These are phyloP conservation scores for Cecidostiba fungosa DNA, from an alignment of 2,888 invertebrate species.

Conservation along the genomic window DNA sequence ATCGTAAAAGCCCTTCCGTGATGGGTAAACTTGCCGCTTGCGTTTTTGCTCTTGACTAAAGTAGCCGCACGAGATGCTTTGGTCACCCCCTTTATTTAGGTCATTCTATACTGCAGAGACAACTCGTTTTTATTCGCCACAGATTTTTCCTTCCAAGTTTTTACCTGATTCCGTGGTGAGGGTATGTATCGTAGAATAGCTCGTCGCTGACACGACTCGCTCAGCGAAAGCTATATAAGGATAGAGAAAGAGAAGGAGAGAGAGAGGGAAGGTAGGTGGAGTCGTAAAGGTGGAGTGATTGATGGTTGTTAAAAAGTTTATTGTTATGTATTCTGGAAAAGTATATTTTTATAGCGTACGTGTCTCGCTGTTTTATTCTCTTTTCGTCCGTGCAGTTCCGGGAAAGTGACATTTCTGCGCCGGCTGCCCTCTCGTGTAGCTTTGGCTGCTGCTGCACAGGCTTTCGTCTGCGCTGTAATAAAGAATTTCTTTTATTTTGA, in stretches of 20 bases:
- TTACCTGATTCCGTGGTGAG: neutral
- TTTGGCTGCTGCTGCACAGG: neutral
- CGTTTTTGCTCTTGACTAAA: neutral
- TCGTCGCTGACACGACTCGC: neutral
- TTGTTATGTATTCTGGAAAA: constrained; percentile 31
- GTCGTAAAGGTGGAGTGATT: constrained; percentile 54
- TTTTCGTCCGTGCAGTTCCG: neutral
- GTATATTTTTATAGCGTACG: constrained; percentile 33
- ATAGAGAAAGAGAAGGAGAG: too few relatives aligned
- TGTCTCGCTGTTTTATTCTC: constrained; percentile 6
- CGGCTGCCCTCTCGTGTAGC: neutral
- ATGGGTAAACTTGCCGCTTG: neutral
- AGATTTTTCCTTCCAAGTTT: neutral
- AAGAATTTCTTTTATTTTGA: constrained; percentile 10
- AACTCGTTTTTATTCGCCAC: neutral
- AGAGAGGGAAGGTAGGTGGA: neutral
- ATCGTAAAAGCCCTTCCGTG: constrained; percentile 7
- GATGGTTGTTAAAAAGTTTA: constrained; percentile 54
- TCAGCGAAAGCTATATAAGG: too few relatives aligned
- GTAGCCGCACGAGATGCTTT: neutral
- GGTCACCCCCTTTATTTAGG: neutral
- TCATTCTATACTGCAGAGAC: neutral
- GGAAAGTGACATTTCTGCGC: neutral
- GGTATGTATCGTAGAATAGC: neutral
- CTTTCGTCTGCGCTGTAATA: neutral